Base-by-base conservation (phyloP, 2,113 vertebrate species). In the Mesoclemmys tuberculata region DNA sequence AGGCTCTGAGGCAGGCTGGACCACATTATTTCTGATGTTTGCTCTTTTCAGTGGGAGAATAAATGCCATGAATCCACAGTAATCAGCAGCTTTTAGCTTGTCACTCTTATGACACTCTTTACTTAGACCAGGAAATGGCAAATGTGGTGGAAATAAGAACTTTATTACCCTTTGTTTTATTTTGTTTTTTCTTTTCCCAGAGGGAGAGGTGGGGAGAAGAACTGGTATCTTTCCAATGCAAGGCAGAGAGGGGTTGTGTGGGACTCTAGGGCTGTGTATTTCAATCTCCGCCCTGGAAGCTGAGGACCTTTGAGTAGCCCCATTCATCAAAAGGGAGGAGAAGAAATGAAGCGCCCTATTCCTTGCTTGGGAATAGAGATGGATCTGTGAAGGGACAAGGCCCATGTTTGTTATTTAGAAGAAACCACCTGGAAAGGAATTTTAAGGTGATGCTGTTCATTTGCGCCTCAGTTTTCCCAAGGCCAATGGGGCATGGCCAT, bases 71-170 rank as follows among this genome's bases (percentile, higher is more conserved):
- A 97, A 98, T 97, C 97, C 97, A 95, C 90, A 91, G 93, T 97
- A 98, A 98, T 97, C 97, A 97, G 96, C 93, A 93, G 97, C 97
- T 97, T 98, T 98, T 97, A 98, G 97, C 97, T 95, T 97, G 97
- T 98, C 97, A 97, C 94, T 98, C 96, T 97, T 96, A 95, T 97
- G 97, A 97, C 97, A 97, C 95, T 97, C 95, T 98, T 97, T 96
- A 95, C 98, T 98, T 97, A 97, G 97, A 96, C 95, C 96, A 97
- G 95, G 97, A 98, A 98, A 98, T 96, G 96, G 97, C 97, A 98
- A 97, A 97, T 97, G 96, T 97, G 97, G 95, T 96, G 96, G 97
- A 98, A 98, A 98, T 94, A 97, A 98, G 96, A 97, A 97, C 95
- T 98, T 97, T 96, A 97, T 97, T 97, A 97, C 97, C 85, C 94